Base-by-base conservation (phyloP, 2,888 invertebrate species). In the Ectropis crepuscularia region DNA sequence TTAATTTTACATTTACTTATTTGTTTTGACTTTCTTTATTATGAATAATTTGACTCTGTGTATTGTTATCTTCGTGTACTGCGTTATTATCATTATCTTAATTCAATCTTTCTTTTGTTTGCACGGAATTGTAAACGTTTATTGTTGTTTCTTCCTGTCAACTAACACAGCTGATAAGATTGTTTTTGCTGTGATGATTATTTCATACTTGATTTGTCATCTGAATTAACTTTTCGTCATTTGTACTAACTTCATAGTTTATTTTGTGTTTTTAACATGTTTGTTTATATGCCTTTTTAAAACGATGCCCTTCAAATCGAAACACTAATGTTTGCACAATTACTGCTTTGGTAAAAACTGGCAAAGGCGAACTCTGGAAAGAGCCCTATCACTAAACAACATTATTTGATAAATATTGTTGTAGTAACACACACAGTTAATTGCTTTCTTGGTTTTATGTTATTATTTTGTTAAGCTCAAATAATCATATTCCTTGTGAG, bases 61-160 rank as follows among this genome's bases (percentile, higher is more conserved):
- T 16, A 36, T n/a, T 53, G 11, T 39, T 53, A 11, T 51, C 45
- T n/a, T 41, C 10, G 42, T 57, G 5, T 41, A 41, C 39, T 41
- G 38, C 39, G 28, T 46, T 50, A 50, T 38, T 50, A 38, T 6
- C 45, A 7, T 50, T 51, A 45, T 38, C 37, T 37, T 38, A 51
- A 50, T 43, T 50, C 45, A 45, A 57, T 47, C 16, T 41, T 57
- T 42, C 47, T 42, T 42, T 50, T 57, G 49, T 51, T 42, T 51
- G 39, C 38, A 50, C 39, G 12, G 51, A 51, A 9, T 42, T 42
- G 10, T 42, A 10, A 28, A 51, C 11, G 28, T 28, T 0, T 51
- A 51, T 41, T 51, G 41, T 54, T 45, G 37, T 54, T 46, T 54
- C 37, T 59, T 48, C 28, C 38, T 59, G 50, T 59, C 58, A 51